These are phyloP conservation scores for Mormyrus lacerda DNA, from an alignment of 2,113 vertebrate species.

Conservation along the genomic window DNA sequence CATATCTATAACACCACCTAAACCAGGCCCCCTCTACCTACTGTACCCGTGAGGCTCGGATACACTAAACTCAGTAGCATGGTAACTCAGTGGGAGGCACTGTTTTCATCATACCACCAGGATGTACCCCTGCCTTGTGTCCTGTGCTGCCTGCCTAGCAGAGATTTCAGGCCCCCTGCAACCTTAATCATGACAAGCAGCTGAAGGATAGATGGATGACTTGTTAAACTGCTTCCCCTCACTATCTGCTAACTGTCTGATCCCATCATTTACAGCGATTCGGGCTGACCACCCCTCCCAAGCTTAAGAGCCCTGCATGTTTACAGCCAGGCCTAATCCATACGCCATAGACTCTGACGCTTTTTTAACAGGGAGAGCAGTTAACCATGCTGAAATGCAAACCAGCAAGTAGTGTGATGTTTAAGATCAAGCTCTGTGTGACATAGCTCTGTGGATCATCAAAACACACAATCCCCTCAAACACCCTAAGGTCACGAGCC, in stretches of 20 bases:
- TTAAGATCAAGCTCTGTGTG: background rate
- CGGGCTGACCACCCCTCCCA: background rate
- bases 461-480: background rate
- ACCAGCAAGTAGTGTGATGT: background rate
- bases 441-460: background rate
- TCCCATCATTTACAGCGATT: background rate
- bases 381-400: background rate
- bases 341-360: background rate
- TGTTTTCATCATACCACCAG: background rate
- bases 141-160: background rate
- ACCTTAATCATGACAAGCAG: background rate
- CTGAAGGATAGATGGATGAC: background rate
- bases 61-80: no score
- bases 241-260: background rate
- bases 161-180: background rate
- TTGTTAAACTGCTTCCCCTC: background rate
- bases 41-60: no score
- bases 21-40: background rate
- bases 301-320: background rate
- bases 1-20: background rate
- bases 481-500: background rate
- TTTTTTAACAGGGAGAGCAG: background rate
- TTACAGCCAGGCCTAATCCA: background rate
- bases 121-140: background rate
- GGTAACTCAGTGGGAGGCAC: background rate